Conservation (phyloP, 2,113 vertebrate species). For the Anser cygnoides region DNA sequence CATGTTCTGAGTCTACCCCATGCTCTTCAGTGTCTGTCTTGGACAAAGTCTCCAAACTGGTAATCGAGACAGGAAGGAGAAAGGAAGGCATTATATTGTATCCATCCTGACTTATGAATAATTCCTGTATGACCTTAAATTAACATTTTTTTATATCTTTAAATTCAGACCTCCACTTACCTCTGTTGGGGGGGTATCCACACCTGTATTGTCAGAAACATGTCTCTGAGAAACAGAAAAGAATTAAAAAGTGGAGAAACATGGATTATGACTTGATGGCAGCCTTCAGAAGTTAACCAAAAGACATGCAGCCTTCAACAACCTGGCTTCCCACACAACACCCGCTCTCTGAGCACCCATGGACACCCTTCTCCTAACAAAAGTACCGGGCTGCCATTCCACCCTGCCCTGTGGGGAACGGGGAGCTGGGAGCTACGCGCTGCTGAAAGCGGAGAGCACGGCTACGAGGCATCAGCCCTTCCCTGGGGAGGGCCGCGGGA, state of each 20-base stretch:
- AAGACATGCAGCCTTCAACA: too few relatives aligned
- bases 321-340: too few relatives aligned
- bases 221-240: too few relatives aligned
- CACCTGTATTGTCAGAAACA: not conserved
- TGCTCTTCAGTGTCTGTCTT: not conserved
- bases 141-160: fast-evolving
- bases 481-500: not conserved
- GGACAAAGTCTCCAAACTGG: fast-evolving
- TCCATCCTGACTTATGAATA: not conserved
- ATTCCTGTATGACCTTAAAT: not conserved
- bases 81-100: not conserved
- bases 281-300: too few relatives aligned
- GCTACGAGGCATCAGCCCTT: fast-evolving
- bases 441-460: not conserved
- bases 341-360: too few relatives aligned
- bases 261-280: too few relatives aligned
- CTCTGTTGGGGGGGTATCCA: not conserved
- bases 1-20: not conserved
- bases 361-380: too few relatives aligned
- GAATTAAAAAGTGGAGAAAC: too few relatives aligned
- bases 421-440: not conserved
- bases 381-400: too few relatives aligned
- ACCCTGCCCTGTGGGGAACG: fast-evolving
- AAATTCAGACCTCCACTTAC: not conserved
- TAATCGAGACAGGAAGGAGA: not conserved